Evolutionary conservation across 2,797 vertebrate species (phyloP).

Genomic region (Sebastes reedi): DNA sequence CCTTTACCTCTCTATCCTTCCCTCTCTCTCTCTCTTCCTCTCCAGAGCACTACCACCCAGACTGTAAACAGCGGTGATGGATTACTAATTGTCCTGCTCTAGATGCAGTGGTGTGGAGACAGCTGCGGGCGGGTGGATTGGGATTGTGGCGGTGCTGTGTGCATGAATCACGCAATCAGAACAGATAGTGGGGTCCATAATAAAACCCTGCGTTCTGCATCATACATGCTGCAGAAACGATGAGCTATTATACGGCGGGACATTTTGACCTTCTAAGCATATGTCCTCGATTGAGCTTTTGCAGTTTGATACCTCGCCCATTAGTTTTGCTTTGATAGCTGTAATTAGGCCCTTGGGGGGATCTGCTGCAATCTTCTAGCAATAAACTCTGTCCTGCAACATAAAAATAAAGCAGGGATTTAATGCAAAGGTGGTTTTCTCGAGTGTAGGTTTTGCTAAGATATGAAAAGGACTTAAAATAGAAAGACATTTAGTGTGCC

Average conservation of each 20-base stretch:
- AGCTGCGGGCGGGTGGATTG: slow-evolving; percentile 51
- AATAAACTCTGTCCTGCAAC: slow-evolving; percentile 58
- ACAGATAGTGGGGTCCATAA: neutral
- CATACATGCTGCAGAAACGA: slow-evolving; percentile 5
- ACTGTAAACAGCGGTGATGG: slow-evolving; percentile 80
- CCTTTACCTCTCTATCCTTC: slow-evolving; percentile 3
- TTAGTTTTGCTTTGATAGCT: slow-evolving; percentile 69
- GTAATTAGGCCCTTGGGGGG: slow-evolving; percentile 66
- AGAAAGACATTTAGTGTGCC: neutral
- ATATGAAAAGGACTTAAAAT: neutral
- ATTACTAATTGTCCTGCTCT: slow-evolving; percentile 79
- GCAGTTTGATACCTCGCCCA: slow-evolving; percentile 57
- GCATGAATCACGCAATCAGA: slow-evolving; percentile 21
- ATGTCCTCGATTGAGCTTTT: slow-evolving; percentile 51
- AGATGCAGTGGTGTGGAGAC: slow-evolving; percentile 67
- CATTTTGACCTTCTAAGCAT: slow-evolving; percentile 59
- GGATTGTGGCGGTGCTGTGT: slow-evolving; percentile 13
- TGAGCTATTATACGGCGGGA: slow-evolving; percentile 13
- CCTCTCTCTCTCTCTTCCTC: slow-evolving; percentile 19
- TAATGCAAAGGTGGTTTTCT: slow-evolving; percentile 35
- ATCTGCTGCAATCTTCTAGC: slow-evolving; percentile 62
- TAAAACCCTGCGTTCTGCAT: neutral
- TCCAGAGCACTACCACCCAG: slow-evolving; percentile 52
- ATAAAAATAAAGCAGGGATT: slow-evolving; percentile 51
- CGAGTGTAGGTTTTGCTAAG: slow-evolving; percentile 18